Conservation (phyloP, 2,797 vertebrate species). For the Bryconaethiops microstoma region DNA sequence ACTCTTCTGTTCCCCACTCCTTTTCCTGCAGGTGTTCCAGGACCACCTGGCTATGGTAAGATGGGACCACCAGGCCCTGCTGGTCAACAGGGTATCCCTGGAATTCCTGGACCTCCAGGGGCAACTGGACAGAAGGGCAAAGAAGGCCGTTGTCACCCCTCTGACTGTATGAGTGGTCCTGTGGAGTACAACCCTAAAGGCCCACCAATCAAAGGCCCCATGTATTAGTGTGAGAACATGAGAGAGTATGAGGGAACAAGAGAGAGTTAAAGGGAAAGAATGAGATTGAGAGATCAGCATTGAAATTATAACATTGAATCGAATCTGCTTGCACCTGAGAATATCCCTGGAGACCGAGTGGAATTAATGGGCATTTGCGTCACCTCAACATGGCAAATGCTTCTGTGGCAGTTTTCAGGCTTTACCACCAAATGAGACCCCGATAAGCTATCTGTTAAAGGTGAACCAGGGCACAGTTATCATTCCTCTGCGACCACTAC, state of each 20-base stretch:
- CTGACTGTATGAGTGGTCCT: constrained; percentile 87
- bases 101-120: constrained; percentile 86
- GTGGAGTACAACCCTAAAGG: constrained; percentile 89
- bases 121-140: constrained; percentile 83
- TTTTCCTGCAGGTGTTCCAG: constrained; percentile 83
- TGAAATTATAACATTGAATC: constrained; percentile 39
- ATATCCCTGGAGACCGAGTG: constrained; percentile 51
- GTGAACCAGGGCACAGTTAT: constrained; percentile 23
- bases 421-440: constrained; percentile 21
- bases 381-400: constrained; percentile 18
- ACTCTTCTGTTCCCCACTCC: neutral
- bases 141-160: constrained; percentile 89
- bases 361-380: constrained; percentile 25
- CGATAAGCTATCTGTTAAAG: constrained; percentile 37
- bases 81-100: constrained; percentile 95
- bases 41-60: constrained; percentile 92
- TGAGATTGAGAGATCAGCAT: constrained; percentile 57
- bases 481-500: neutral
- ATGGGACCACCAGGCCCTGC: constrained; percentile 88
- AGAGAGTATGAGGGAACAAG: constrained; percentile 29
- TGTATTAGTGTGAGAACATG: constrained; percentile 64
- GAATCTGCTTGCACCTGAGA: constrained; percentile 46
- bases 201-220: constrained; percentile 85
- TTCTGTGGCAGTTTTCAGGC: constrained; percentile 27
- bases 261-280: constrained; percentile 46